phyloP scores from a whole-genome alignment of 2,797 vertebrate genomes.

The Pseudopleuronectes americanus region DNA sequence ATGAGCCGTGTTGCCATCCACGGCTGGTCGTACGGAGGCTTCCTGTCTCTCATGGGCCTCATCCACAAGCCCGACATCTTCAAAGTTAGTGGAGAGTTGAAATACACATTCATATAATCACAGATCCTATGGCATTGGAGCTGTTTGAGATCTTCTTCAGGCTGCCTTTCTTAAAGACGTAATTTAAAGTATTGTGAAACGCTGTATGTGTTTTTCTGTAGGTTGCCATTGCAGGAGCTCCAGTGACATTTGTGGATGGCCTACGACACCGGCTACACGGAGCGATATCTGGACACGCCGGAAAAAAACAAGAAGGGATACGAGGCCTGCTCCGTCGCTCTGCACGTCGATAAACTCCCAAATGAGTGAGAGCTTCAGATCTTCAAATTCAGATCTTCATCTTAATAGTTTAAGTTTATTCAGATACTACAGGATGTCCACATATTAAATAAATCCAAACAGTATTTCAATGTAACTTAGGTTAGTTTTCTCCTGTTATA shows the following conservation, averaged over 20 bases:
- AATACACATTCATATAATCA: too few relatives aligned
- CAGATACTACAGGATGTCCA: neutral
- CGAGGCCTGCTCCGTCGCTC: slow-evolving; percentile 92
- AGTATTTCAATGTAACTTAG: too few relatives aligned
- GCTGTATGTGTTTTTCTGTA: slow-evolving; percentile 50
- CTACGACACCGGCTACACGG: slow-evolving; percentile 95
- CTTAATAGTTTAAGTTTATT: neutral
- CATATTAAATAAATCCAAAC: neutral
- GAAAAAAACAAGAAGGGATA: slow-evolving; percentile 96
- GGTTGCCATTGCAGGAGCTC: slow-evolving; percentile 95
- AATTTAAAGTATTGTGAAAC: neutral
- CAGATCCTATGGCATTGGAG: neutral
- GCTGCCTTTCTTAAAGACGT: neutral
- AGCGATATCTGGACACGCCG: slow-evolving; percentile 94
- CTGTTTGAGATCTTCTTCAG: too few relatives aligned
- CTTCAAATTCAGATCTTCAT: neutral
- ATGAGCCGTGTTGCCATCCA: slow-evolving; percentile 94
- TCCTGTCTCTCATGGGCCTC: slow-evolving; percentile 97
- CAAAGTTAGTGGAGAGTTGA: slow-evolving; percentile 76
- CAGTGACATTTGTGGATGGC: slow-evolving; percentile 98
- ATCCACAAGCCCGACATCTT: slow-evolving; percentile 93
- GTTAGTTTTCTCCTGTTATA: too few relatives aligned
- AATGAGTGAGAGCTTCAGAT: slow-evolving; percentile 84
- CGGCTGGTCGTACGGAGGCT: slow-evolving; percentile 98
- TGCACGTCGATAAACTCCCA: slow-evolving; percentile 95